phyloP scores from a whole-genome alignment of 2,888 invertebrate genomes.

The Spilarctia lutea region DNA sequence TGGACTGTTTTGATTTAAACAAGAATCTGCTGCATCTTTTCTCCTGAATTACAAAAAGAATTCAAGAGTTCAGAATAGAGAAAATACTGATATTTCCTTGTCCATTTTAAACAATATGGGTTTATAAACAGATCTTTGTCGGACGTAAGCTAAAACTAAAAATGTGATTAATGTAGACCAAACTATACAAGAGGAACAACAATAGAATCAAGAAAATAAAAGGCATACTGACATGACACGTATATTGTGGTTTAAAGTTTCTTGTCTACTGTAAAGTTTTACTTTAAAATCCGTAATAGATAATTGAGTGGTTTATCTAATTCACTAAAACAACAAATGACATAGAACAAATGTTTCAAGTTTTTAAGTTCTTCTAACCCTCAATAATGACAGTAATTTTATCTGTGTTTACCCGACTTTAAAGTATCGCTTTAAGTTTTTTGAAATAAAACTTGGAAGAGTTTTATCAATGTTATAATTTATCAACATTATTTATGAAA shows the following conservation, averaged over 20 bases:
- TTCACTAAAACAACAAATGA: neutral
- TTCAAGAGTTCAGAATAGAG: neutral
- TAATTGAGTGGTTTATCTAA: neutral
- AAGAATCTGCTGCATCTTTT: neutral
- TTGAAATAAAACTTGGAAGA: too few species aligned
- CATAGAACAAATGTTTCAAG: neutral
- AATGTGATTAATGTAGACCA: neutral
- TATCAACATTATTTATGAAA: neutral
- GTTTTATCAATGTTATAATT: too few species aligned
- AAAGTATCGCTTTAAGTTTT: neutral
- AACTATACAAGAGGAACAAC: neutral
- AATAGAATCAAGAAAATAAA: neutral
- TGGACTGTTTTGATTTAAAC: neutral
- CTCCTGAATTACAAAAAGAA: neutral
- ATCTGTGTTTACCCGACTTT: neutral
- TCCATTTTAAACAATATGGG: too few species aligned
- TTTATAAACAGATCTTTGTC: neutral
- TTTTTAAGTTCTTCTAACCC: too few species aligned
- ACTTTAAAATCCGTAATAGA: neutral
- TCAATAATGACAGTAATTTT: too few species aligned
- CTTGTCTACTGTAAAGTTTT: neutral
- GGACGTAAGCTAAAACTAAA: neutral
- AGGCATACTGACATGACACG: neutral
- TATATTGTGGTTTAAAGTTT: too few species aligned
- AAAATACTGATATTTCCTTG: too few species aligned